These are phyloP conservation scores for Vidua macroura DNA, from an alignment of 2,113 vertebrate genomes.

Conservation along the genomic window DNA sequence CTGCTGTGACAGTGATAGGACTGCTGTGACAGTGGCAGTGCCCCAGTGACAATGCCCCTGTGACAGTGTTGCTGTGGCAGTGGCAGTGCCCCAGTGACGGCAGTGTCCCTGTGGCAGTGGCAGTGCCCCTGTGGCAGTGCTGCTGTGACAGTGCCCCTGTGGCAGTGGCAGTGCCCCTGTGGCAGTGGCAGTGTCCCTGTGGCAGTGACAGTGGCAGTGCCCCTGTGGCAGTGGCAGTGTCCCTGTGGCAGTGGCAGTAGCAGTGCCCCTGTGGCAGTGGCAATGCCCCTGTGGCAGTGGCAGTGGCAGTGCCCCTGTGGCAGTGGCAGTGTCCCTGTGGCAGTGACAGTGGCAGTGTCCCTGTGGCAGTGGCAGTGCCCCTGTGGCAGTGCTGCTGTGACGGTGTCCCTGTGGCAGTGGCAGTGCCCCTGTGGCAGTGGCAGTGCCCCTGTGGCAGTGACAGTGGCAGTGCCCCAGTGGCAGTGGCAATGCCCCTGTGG, in stretches of 20 bases:
- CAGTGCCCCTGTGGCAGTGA: too few species aligned
- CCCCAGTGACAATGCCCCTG: background rate
- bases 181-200: background rate
- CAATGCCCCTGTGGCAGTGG: background rate
- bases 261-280: too few species aligned
- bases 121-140: background rate
- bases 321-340: background rate
- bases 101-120: too few species aligned
- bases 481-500: accelerated
- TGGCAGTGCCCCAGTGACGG: too few species aligned
- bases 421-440: background rate
- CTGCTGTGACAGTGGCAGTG: background rate
- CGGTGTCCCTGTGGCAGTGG: background rate
- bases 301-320: background rate
- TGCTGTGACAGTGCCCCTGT: background rate
- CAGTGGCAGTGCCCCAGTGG: background rate
- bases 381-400: background rate
- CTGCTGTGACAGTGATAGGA: background rate
- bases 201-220: background rate
- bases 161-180: too few species aligned
- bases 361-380: background rate
- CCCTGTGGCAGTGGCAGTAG: background rate
- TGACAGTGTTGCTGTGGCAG: background rate
- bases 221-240: background rate
- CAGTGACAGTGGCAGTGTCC: background rate